These are phyloP conservation scores for Eilema depressum DNA, from an alignment of 2,888 invertebrate genomes.

Conservation along the genomic window DNA sequence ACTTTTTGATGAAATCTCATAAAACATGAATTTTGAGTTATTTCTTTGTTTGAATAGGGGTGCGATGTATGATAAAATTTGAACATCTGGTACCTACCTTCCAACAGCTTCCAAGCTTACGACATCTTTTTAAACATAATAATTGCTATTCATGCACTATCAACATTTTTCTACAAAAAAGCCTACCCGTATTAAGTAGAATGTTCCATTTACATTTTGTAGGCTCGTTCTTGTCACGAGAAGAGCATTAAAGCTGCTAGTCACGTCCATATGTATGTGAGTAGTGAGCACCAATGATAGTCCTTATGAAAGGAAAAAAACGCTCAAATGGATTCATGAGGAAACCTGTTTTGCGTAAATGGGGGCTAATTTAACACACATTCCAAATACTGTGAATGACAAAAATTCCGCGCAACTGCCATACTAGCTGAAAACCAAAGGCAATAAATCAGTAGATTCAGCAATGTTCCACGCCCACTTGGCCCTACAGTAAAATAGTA, in stretches of 20 bases:
- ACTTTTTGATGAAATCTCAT: too few species aligned
- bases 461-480: too few species aligned
- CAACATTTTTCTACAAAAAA: neutral
- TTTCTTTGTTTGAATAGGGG: too few species aligned
- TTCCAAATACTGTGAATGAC: neutral
- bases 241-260: slow-evolving; percentile 5
- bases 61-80: too few species aligned
- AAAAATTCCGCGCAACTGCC: neutral
- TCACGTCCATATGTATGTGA: slow-evolving; percentile 10
- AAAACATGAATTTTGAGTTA: too few species aligned
- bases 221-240: slow-evolving; percentile 13
- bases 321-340: neutral
- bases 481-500: too few species aligned
- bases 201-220: slow-evolving; percentile 1
- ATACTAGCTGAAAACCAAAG: neutral
- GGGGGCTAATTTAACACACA: neutral
- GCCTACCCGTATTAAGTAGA: neutral
- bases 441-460: too few species aligned
- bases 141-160: neutral
- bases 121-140: neutral
- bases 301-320: slow-evolving; percentile 5
- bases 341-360: neutral
- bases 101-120: too few species aligned
- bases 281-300: slow-evolving; percentile 2
- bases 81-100: too few species aligned